Base-by-base conservation (phyloP, 2,113 vertebrate species). In the Gorsachius goisagi region DNA sequence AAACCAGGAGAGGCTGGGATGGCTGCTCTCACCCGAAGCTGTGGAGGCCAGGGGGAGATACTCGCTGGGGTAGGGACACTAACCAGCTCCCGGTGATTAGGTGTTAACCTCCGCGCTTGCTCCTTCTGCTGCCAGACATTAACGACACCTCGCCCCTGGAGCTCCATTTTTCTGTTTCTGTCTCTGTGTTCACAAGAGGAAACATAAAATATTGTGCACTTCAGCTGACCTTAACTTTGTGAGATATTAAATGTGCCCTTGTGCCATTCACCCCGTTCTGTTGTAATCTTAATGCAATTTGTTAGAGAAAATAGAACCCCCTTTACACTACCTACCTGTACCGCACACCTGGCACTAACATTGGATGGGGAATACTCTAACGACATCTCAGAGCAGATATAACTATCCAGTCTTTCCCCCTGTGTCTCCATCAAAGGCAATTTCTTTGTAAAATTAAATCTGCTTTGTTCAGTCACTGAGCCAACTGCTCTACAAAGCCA, bases 171-270 rank as follows among this genome's bases (percentile, higher is more conserved):
- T 74, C 83, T 93, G 67, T 66, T 95, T 95, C 63, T 91, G 49
- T 56, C 85, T 93, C 59, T 85, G 44, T 78, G 84, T 87, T 78
- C 90, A 81, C 52, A 83, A 59, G 68, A 96, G 80, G 71, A 94
- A 93, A 85, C 84, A 93, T 9, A 83, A 95, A 96, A 81, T 74
- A 53, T 37, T 41, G 53, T 67, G 89, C 59, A 84, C 78, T 95
- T 90, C 75, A 95, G 53, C 88, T 93, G 95, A 95, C 94, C 90
- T 90, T 81, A 84, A 39, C 83, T 96, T 74, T 71, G 72, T 69
- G 41, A 96, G 76, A 72, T 68, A 85, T 60, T 85, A 56, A 67
- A 76, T 19, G 78, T 71, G 55, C 84, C 58, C 80, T 80, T 89
- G 44, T 71, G 55, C 73, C 5, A 0, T n/a, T 95, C 64, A 85